Conservation (phyloP, 2,797 vertebrate species). For the Danio kyathit region DNA sequence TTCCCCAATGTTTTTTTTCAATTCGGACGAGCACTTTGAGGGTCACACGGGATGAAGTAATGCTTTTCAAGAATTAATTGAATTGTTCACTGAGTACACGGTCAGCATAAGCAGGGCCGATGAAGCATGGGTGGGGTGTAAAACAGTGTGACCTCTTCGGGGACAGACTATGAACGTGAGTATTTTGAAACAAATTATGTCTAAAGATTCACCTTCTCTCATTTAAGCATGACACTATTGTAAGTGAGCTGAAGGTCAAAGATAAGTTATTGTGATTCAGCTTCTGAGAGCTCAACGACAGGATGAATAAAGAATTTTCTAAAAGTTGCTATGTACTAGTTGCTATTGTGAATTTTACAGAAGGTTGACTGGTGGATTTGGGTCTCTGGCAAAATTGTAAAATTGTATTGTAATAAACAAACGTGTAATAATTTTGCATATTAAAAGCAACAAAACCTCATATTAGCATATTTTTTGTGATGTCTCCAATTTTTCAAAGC, state of each 20-base stretch:
- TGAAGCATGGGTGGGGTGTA: slow-evolving; percentile 4
- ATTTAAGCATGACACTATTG: slow-evolving; percentile 3
- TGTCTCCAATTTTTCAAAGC: neutral
- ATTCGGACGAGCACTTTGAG: slow-evolving; percentile 18
- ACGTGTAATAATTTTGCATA: no score
- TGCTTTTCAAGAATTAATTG: slow-evolving; percentile 43
- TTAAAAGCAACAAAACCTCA: neutral
- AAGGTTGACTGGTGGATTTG: neutral
- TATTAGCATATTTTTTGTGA: neutral
- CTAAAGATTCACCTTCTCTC: slow-evolving; percentile 19
- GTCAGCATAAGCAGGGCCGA: slow-evolving; percentile 30
- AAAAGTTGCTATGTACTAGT: neutral
- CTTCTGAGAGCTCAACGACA: neutral
- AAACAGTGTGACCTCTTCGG: slow-evolving; percentile 37
- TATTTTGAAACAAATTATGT: slow-evolving; percentile 29
- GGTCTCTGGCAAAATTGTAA: neutral
- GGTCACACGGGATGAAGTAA: slow-evolving; percentile 29
- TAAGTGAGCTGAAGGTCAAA: slow-evolving; percentile 10
- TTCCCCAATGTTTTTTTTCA: slow-evolving; percentile 1
- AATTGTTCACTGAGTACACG: slow-evolving; percentile 26
- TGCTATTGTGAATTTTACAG: neutral
- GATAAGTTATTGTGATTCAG: neutral
- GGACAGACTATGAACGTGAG: slow-evolving; percentile 11
- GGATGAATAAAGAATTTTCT: neutral
- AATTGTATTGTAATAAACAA: neutral